Percentiles rank a stretch among this genome's conserved stretches.
Conservation (phyloP, 2,888 invertebrate genomes). For the Tetanocera ferruginea region DNA sequence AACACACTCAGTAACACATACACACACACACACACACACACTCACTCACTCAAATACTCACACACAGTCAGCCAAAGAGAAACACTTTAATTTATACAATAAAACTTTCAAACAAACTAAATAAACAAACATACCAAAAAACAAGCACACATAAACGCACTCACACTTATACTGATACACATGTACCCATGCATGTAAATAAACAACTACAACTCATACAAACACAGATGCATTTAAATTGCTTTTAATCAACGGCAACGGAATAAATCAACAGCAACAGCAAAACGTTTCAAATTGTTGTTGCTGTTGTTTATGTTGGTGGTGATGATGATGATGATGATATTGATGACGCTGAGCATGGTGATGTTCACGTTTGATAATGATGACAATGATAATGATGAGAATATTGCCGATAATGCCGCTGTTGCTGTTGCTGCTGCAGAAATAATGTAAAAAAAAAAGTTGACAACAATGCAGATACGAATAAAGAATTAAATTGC, state of each 20-base stretch:
- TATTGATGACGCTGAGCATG: not conserved
- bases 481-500: constrained; percentile 16
- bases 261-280: constrained; percentile 22
- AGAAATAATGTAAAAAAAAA: not conserved
- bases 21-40: not conserved
- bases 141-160: constrained; percentile 11
- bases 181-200: constrained; percentile 4
- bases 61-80: not conserved
- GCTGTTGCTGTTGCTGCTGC: constrained; percentile 3
- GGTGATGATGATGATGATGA: not conserved
- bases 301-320: not conserved
- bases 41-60: not conserved
- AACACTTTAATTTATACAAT: constrained; percentile 37
- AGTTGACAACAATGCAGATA: not conserved
- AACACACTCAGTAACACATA: not conserved
- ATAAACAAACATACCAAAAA: constrained; percentile 14
- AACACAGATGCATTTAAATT: constrained; percentile 40
- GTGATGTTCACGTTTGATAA: not conserved
- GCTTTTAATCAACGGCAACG: constrained; percentile 40
- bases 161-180: not conserved
- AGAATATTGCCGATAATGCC: not conserved
- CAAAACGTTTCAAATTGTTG: constrained; percentile 5
- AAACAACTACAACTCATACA: constrained; percentile 14
- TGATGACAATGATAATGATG: not conserved
- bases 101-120: constrained; percentile 29